These are phyloP conservation scores for Diorhabda sublineata DNA, from an alignment of 1,140 invertebrate genomes.

Conservation along the genomic window DNA sequence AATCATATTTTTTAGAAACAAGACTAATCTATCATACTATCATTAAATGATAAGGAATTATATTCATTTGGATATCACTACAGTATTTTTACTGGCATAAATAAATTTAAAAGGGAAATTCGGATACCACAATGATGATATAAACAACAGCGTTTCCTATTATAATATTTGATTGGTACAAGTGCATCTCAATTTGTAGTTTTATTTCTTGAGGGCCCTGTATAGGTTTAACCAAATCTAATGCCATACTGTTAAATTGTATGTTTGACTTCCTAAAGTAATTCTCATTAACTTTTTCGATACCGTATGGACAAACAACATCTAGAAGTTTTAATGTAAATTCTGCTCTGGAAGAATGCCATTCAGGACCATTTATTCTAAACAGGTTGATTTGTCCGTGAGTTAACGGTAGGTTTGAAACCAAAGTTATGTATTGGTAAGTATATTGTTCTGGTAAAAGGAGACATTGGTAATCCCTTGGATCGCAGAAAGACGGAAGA, in stretches of 20 bases:
- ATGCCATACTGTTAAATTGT: constrained; percentile 52
- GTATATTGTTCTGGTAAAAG: constrained; percentile 77
- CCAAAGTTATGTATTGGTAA: constrained; percentile 88
- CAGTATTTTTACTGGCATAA: not conserved
- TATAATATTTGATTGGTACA: constrained; percentile 66
- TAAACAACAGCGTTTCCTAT: constrained; percentile 78
- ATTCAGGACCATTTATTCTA: constrained; percentile 77
- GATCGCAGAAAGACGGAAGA: constrained; percentile 60
- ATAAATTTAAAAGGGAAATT: constrained; percentile 69
- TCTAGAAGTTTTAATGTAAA: constrained; percentile 71
- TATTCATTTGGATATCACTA: no score
- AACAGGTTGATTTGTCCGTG: constrained; percentile 72
- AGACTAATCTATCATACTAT: no score
- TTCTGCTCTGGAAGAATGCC: constrained; percentile 61
- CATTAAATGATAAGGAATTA: no score
- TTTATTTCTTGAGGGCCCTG: constrained; percentile 87
- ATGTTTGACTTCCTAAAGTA: constrained; percentile 53
- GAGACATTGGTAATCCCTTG: constrained; percentile 66
- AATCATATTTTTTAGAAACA: no score
- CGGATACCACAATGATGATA: constrained; percentile 78
- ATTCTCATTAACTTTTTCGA: constrained; percentile 58
- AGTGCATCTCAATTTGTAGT: constrained; percentile 79
- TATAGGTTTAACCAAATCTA: constrained; percentile 67
- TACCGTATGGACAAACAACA: constrained; percentile 57
- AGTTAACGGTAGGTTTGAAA: constrained; percentile 75